Evolutionary conservation across 1,140 invertebrate genomes (phyloP), one percentile per base, ranked within the genome.

Genomic region (Helicoverpa zea): DNA sequence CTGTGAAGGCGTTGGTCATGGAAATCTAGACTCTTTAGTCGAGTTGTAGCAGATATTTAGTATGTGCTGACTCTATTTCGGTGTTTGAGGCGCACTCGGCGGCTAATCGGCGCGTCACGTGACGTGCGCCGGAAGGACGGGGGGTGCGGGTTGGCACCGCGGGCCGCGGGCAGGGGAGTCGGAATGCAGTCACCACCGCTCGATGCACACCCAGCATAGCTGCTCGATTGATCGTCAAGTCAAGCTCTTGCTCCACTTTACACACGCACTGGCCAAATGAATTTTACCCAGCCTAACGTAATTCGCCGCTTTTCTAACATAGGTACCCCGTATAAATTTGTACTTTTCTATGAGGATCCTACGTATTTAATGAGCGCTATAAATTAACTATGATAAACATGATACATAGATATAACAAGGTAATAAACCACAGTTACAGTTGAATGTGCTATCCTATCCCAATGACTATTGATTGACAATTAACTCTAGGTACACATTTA

Each of bases 101-200:
- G 88, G 92, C 92, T 94, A 93, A 94, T 94, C 92, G 92, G 86
- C 91, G 89, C 88, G 92, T 94, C 92, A 94, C 92, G 93, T 94
- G 92, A 92, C 91, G 88, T 88, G 85, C 90, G 89, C 90, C 91
- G 90, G 93, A 93, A 94, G 92, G 89, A 93, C 90, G 93, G 88
- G 90, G 91, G 91, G 92, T 88, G 91, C 88, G 88, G 91, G 84
- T 88, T 88, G 86, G 89, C 86, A 89, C 85, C 85, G 87, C 81
- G 87, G 88, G 86, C 80, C 58, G 89, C 82, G 88, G 89, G 87
- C 83, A 59, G 88, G 88, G 88, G 85, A 90, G 89, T 91, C 86
- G 93, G 92, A 94, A 94, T 94, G 93, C 93, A 94, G 92, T 93
- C 91, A 92, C 92, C 91, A 92, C 88, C 88, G 91, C 91, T 90